These are phyloP conservation scores for Lutjanus erythropterus DNA, from an alignment of 2,113 vertebrate species.

Conservation along the genomic window DNA sequence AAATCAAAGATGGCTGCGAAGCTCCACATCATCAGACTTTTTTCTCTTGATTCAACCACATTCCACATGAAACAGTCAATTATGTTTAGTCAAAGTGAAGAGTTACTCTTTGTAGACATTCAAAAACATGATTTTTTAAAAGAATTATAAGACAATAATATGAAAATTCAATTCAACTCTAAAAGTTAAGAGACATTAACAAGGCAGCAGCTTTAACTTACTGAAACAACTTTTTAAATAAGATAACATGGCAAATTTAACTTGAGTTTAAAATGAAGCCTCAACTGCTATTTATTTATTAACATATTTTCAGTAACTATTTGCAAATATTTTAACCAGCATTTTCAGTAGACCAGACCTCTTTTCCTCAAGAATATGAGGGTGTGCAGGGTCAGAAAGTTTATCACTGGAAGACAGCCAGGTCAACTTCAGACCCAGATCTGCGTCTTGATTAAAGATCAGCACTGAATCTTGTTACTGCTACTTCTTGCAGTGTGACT, in stretches of 20 bases:
- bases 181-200: background rate
- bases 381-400: background rate
- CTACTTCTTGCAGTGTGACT: background rate
- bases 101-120: background rate
- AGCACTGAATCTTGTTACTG: background rate
- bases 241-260: background rate
- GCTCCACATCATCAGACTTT: conserved; percentile 79
- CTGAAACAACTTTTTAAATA: background rate
- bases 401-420: background rate
- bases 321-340: background rate
- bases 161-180: background rate
- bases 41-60: conserved; percentile 14
- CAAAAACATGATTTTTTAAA: background rate
- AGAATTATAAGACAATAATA: background rate
- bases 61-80: conserved; percentile 34
- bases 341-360: background rate
- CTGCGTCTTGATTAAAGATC: background rate
- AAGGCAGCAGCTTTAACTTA: background rate
- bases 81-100: background rate
- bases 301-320: background rate
- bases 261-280: background rate
- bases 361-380: conserved; percentile 10
- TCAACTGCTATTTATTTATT: background rate
- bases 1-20: conserved; percentile 76
- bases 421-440: background rate